phyloP scores from a whole-genome alignment of 2,113 vertebrate genomes.

The Engystomops pustulosus region DNA sequence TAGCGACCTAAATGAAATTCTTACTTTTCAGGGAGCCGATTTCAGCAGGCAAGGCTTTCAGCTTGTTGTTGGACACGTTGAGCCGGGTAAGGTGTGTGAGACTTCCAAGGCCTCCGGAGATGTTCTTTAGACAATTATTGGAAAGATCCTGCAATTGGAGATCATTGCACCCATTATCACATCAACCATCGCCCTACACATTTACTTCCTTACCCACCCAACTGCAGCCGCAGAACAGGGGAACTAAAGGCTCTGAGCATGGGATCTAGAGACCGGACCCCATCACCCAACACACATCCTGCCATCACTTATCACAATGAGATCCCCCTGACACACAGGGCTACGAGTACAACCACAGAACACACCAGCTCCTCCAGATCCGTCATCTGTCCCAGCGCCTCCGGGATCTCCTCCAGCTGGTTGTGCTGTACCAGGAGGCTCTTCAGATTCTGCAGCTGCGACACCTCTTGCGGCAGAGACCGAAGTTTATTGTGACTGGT shows the following conservation, averaged over 20 bases:
- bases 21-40: slow-evolving; percentile 88
- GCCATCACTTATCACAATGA: no score
- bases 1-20: neutral
- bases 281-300: no score
- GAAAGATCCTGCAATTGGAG: slow-evolving; percentile 83
- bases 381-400: slow-evolving; percentile 80
- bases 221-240: no score
- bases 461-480: slow-evolving; percentile 80
- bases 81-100: slow-evolving; percentile 80
- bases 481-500: slow-evolving; percentile 89
- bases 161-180: neutral
- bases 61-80: slow-evolving; percentile 82
- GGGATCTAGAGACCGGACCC: no score
- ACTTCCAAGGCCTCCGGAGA: slow-evolving; percentile 80
- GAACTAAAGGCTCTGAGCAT: no score
- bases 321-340: no score
- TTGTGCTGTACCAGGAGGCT: slow-evolving; percentile 89
- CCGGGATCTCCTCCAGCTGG: slow-evolving; percentile 78
- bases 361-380: slow-evolving; percentile 88
- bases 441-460: slow-evolving; percentile 76
- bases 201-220: no score
- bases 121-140: slow-evolving; percentile 78
- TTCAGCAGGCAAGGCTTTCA: slow-evolving; percentile 81
- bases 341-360: neutral
- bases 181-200: neutral